Percentiles rank a stretch among this genome's conserved stretches.
Conservation (phyloP, 1,140 invertebrate genomes). For the Sitophilus oryzae region DNA sequence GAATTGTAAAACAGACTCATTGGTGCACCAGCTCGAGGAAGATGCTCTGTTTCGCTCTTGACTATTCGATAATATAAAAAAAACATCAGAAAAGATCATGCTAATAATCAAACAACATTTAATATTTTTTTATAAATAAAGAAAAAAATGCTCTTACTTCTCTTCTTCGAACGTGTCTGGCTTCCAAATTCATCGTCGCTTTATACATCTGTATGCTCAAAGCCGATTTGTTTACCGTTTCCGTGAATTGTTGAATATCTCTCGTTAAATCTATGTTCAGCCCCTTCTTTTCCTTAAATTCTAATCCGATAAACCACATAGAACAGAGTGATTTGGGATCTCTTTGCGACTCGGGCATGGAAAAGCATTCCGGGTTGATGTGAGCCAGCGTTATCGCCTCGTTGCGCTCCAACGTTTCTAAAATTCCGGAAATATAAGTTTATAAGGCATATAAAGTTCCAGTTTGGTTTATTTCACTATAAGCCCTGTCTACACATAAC, state of each 20-base stretch:
- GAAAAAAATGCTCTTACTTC: constrained; percentile 48
- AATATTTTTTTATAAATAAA: neutral
- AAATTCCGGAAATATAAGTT: constrained; percentile 7
- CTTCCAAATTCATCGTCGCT: constrained; percentile 87
- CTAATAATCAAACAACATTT: too few species aligned
- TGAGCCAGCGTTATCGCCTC: constrained; percentile 86
- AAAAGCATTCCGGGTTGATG: constrained; percentile 86
- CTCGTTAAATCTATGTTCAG: constrained; percentile 89
- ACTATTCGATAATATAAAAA: too few species aligned
- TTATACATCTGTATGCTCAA: constrained; percentile 74
- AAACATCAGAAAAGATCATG: too few species aligned
- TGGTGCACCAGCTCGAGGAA: too few species aligned
- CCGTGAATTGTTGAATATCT: constrained; percentile 85
- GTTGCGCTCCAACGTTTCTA: constrained; percentile 85
- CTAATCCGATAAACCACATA: constrained; percentile 96
- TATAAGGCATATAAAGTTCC: constrained; percentile 9
- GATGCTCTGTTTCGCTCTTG: too few species aligned
- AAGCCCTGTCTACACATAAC: too few species aligned
- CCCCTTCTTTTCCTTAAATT: constrained; percentile 81
- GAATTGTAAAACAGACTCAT: too few species aligned
- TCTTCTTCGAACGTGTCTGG: constrained; percentile 65
- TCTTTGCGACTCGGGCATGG: constrained; percentile 45
- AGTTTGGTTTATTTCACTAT: neutral
- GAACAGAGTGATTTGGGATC: constrained; percentile 51
- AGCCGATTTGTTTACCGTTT: constrained; percentile 61